Evolutionary conservation across 2,888 invertebrate species (phyloP).

Genomic region (Drepana falcataria): DNA sequence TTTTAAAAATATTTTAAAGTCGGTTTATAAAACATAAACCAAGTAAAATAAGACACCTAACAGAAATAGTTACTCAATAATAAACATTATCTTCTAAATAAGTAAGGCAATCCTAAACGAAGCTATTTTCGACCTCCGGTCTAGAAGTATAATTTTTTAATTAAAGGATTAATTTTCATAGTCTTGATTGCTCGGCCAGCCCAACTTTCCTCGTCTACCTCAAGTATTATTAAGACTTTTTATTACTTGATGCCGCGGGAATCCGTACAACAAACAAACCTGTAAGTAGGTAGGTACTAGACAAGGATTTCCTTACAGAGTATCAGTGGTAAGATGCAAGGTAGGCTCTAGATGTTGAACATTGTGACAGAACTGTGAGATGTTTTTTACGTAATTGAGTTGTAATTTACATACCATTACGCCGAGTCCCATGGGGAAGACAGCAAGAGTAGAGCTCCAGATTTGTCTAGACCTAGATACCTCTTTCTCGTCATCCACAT

Average conservation of each 20-base stretch:
- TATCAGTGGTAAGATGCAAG: background rate
- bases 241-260: conserved; percentile 46
- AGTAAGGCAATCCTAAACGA: conserved; percentile 1
- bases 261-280: conserved; percentile 47
- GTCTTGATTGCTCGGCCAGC: conserved; percentile 47
- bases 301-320: conserved; percentile 11
- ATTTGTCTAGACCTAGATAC: no score
- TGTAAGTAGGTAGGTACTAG: conserved; percentile 2
- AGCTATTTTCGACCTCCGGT: conserved; percentile 10
- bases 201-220: conserved; percentile 42
- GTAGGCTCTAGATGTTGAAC: background rate
- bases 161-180: conserved; percentile 53
- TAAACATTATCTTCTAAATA: background rate
- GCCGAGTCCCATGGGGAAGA: no score
- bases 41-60: no score
- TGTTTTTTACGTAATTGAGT: no score
- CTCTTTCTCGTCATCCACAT: no score
- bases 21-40: no score
- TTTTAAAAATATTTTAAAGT: no score
- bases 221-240: conserved; percentile 46
- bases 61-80: no score
- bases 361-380: no score
- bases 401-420: no score
- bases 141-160: conserved; percentile 45
- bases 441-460: no score